These are phyloP conservation scores for Lampropteryx suffumata DNA, from an alignment of 2,888 invertebrate species.

Conservation along the genomic window DNA sequence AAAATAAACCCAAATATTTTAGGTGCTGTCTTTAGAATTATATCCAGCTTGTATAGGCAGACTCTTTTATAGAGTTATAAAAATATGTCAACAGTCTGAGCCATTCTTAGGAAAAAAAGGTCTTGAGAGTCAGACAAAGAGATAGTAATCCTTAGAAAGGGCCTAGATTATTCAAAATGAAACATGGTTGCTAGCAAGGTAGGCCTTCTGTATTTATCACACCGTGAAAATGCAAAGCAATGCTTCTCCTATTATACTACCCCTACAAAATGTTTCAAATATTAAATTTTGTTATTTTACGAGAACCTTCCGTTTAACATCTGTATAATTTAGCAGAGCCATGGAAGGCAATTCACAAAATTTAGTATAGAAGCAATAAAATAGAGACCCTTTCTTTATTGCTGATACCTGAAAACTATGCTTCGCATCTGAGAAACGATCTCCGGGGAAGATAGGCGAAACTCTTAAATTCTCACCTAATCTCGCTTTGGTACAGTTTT, in stretches of 20 bases:
- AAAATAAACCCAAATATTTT: too few species aligned
- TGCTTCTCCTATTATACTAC: too few species aligned
- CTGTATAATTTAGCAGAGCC: slow-evolving; percentile 33
- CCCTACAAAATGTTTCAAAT: slow-evolving; percentile 15
- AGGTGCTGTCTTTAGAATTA: too few species aligned
- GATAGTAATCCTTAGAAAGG: too few species aligned
- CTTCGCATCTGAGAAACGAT: slow-evolving; percentile 47
- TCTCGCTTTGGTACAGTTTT: slow-evolving; percentile 51
- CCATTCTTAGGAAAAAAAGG: too few species aligned
- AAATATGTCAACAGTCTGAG: too few species aligned
- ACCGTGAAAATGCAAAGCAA: neutral
- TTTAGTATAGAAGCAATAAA: slow-evolving; percentile 37
- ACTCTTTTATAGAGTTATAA: too few species aligned
- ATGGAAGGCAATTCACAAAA: slow-evolving; percentile 34
- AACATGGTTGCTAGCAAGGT: neutral
- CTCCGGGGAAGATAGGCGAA: slow-evolving; percentile 47
- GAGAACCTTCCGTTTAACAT: slow-evolving; percentile 21
- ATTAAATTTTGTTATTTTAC: slow-evolving; percentile 29
- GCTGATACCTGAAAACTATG: slow-evolving; percentile 43
- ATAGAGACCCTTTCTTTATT: slow-evolving; percentile 40
- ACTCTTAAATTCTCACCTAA: slow-evolving; percentile 67
- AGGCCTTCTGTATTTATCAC: neutral
- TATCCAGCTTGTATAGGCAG: too few species aligned
- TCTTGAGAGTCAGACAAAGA: too few species aligned
- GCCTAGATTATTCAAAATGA: too few species aligned